Evolutionary conservation across 1,140 invertebrate genomes (phyloP).

Genomic region (Reticulitermes speratus): DNA sequence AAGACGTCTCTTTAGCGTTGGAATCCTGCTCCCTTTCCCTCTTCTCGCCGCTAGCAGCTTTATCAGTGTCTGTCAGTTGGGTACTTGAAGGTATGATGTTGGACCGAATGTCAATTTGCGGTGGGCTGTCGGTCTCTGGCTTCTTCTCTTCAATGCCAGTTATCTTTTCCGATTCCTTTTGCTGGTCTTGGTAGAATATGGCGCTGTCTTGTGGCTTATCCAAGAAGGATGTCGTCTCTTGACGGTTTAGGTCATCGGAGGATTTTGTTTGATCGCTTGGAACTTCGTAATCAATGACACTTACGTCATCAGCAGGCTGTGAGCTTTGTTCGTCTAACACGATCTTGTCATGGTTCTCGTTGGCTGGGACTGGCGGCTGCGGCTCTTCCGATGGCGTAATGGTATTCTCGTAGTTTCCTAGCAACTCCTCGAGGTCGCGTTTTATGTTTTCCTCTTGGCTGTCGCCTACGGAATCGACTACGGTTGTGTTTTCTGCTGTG

Average conservation of each 20-base stretch:
- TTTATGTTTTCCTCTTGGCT: not conserved
- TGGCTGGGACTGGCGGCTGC: not conserved
- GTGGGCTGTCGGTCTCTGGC: not conserved
- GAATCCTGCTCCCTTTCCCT: not conserved
- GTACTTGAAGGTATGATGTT: not conserved
- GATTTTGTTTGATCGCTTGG: not conserved
- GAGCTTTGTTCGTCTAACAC: not conserved
- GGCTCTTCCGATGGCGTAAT: not conserved
- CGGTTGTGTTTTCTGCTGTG: not conserved
- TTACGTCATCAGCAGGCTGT: not conserved
- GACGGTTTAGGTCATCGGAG: not conserved
- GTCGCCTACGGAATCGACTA: not conserved
- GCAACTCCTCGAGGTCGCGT: not conserved
- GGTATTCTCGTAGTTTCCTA: not conserved
- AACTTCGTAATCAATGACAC: not conserved
- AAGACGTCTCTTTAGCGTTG: not conserved
- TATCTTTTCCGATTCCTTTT: not conserved
- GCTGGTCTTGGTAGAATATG: constrained; percentile 3
- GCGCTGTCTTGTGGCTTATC: not conserved
- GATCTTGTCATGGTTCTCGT: not conserved
- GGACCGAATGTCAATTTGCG: not conserved
- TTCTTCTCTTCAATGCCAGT: not conserved
- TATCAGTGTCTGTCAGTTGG: not conserved
- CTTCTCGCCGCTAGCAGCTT: not conserved
- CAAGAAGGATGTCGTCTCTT: not conserved